Base-by-base conservation (phyloP, 2,797 vertebrate genomes). In the Molothrus ater region DNA sequence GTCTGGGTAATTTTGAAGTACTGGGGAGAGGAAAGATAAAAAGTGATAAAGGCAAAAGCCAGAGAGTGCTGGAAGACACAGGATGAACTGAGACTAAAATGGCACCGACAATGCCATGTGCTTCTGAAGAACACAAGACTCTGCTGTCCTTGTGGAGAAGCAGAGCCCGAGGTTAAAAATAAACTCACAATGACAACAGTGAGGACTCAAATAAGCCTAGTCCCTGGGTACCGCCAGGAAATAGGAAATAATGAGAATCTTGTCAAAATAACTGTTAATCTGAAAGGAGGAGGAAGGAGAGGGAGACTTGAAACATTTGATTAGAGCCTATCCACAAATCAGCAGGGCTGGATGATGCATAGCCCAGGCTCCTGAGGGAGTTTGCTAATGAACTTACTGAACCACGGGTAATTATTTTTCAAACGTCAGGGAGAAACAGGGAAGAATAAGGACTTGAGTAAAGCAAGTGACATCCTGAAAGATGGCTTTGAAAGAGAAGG, bases 191-290 rank as follows among this genome's bases (percentile, higher is more conserved):
- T 95, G 93, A 93, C 94, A 96, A 96, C 88, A 93, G 86, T n/a
- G 68, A 96, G 90, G 93, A 95, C 94, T 96, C 57, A 92, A 96
- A 96, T 95, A 96, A 97, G 83, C 86, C 91, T 81, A 92, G 94
- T 95, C 90, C 94, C 94, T 86, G 83, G 95, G 79, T 97, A 95
- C 93, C 0, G n/a, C 78, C 79, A 85, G 93, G 92, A 97, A 96
- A 93, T 95, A 85, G 90, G 92, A 97, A 96, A 97, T 96, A 97
- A 96, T 96, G 94, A 96, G 96, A 95, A 95, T 96, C 96, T 94
- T 96, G 95, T 95, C 95, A 97, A 96, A 96, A 93, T 96, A 97
- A 97, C 96, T 92, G 91, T 93, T 97, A 96, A 95, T 97, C 96
- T 95, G 96, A 96, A 95, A 93, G 90, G 90, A 95, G 88, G 84